Evolutionary conservation across 2,888 invertebrate species (phyloP).

Genomic region (Apantesis nais): DNA sequence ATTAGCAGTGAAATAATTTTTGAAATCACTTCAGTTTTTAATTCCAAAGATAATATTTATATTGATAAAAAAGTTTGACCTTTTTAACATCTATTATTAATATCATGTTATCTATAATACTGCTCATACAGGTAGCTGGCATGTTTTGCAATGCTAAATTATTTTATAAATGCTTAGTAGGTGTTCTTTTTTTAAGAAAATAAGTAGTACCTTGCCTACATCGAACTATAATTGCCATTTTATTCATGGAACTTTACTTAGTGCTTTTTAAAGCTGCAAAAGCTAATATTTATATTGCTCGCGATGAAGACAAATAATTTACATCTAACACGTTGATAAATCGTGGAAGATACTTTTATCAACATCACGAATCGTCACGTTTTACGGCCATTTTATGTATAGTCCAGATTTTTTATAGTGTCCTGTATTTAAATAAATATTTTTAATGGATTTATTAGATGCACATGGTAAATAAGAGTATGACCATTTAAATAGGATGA

Average conservation of each 20-base stretch:
- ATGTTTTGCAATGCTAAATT: neutral
- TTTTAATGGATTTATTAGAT: neutral
- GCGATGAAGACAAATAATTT: neutral
- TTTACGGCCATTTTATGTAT: neutral
- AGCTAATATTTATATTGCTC: neutral
- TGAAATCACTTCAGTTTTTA: constrained; percentile 2
- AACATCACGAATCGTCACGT: neutral
- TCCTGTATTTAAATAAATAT: neutral
- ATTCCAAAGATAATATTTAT: neutral
- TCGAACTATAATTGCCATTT: neutral
- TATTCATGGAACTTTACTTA: neutral
- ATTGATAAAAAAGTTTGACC: constrained; percentile 3
- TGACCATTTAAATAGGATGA: neutral
- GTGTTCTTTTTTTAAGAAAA: neutral
- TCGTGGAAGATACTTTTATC: neutral
- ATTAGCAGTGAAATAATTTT: neutral
- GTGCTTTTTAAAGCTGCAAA: neutral
- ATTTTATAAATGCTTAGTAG: neutral
- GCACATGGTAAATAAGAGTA: neutral
- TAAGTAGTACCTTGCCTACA: neutral
- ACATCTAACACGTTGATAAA: neutral
- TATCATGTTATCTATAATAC: neutral
- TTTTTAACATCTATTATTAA: neutral
- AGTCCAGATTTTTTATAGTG: neutral
- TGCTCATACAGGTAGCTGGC: neutral